These are phyloP conservation scores for Polia nebulosa DNA, from an alignment of 2,888 invertebrate species.

Conservation along the genomic window DNA sequence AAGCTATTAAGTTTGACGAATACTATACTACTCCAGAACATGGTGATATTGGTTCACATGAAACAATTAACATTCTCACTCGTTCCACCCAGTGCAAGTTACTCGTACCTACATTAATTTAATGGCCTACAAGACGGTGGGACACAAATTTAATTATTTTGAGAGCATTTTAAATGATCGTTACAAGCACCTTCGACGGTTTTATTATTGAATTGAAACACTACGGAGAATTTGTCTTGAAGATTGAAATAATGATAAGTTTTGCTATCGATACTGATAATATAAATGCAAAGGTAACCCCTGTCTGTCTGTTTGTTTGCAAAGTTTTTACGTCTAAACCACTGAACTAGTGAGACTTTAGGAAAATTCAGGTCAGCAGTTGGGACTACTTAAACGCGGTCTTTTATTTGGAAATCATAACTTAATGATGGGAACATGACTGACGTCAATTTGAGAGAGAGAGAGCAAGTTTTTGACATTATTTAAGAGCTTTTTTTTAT, in stretches of 20 bases:
- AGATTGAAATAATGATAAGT: slow-evolving; percentile 12
- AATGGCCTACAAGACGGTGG: slow-evolving; percentile 33
- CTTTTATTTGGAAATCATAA: too few species aligned
- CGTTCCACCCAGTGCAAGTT: neutral
- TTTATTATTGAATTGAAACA: slow-evolving; percentile 27
- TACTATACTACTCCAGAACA: too few species aligned
- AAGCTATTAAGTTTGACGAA: too few species aligned
- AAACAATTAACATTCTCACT: slow-evolving; percentile 3
- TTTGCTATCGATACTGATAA: neutral
- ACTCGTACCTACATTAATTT: slow-evolving; percentile 43
- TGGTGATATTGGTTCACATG: neutral
- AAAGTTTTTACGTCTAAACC: too few species aligned
- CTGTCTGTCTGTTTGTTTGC: neutral
- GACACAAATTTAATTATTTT: slow-evolving; percentile 52
- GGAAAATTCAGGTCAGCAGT: too few species aligned
- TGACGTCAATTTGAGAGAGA: too few species aligned
- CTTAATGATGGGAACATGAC: too few species aligned
- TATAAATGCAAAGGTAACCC: neutral
- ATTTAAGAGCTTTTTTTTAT: too few species aligned
- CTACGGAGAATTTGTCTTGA: slow-evolving; percentile 23
- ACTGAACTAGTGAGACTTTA: too few species aligned
- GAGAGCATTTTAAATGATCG: slow-evolving; percentile 52
- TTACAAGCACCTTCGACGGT: slow-evolving; percentile 28
- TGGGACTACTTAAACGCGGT: too few species aligned
- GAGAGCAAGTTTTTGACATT: too few species aligned